These are phyloP conservation scores for Pseudochirops cupreus DNA, from an alignment of 2,797 vertebrate genomes.

Conservation along the genomic window DNA sequence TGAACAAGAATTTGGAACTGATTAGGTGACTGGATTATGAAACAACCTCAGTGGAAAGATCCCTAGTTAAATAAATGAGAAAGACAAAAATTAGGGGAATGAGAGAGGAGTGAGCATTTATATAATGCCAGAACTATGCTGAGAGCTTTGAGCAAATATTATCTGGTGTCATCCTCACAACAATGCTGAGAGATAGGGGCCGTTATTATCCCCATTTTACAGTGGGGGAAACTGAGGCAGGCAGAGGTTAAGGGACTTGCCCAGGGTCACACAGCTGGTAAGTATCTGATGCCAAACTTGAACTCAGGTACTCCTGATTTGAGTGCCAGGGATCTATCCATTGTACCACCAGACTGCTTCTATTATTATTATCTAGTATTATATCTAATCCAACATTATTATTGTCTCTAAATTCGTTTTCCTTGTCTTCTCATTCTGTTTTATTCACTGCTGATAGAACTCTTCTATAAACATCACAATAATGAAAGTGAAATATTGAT, in stretches of 20 bases:
- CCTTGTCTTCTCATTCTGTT: neutral
- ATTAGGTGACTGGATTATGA: slow-evolving; percentile 26
- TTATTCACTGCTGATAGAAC: neutral
- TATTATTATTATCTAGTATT: neutral
- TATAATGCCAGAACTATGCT: neutral
- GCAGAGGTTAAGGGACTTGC: neutral
- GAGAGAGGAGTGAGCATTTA: neutral
- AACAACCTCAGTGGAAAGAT: neutral
- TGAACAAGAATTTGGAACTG: slow-evolving; percentile 47
- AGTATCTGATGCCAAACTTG: neutral
- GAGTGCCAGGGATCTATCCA: neutral
- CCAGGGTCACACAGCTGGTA: neutral
- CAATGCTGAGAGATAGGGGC: neutral
- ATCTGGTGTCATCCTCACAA: neutral
- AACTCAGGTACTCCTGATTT: neutral
- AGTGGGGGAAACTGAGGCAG: neutral
- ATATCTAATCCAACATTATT: neutral
- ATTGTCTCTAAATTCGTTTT: neutral
- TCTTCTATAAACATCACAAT: neutral
- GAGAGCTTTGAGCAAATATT: neutral
- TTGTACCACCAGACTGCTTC: neutral
- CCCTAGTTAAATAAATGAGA: slow-evolving; percentile 11
- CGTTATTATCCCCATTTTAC: neutral
- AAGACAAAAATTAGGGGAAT: neutral
- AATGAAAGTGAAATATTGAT: slow-evolving; percentile 35